phyloP scores from a whole-genome alignment of 1,140 invertebrate genomes.

The Ceratosolen fusciceps region DNA sequence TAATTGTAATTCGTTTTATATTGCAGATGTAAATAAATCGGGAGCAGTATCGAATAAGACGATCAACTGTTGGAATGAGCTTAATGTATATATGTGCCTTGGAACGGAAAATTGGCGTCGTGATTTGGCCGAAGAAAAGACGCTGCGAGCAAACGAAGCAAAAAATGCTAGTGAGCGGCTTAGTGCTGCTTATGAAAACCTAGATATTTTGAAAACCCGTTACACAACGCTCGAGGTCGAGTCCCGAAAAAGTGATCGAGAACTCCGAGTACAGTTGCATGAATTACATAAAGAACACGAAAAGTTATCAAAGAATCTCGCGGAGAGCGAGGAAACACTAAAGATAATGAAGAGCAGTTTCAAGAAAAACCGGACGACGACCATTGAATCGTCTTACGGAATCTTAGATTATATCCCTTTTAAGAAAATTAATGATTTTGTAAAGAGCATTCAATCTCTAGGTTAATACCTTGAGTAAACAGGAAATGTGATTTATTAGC shows the following conservation, averaged over 20 bases:
- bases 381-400: neutral
- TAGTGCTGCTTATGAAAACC: too few species aligned
- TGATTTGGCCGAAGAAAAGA: too few species aligned
- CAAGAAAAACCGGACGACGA: neutral
- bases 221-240: neutral
- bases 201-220: neutral
- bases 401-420: neutral
- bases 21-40: too few species aligned
- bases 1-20: too few species aligned
- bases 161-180: too few species aligned
- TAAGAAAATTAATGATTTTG: constrained; percentile 31
- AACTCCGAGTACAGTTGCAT: neutral
- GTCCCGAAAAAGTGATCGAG: too few species aligned
- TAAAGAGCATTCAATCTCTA: constrained; percentile 38
- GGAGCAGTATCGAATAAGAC: too few species aligned
- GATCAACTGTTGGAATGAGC: too few species aligned
- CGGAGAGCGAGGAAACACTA: neutral
- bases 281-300: neutral
- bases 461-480: constrained; percentile 23
- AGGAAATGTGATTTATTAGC: neutral
- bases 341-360: neutral
- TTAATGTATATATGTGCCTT: too few species aligned
- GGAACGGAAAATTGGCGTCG: too few species aligned
- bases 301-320: neutral
- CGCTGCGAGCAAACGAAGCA: too few species aligned